phyloP scores from a whole-genome alignment of 2,113 vertebrate genomes.

The Hoplias malabaricus region DNA sequence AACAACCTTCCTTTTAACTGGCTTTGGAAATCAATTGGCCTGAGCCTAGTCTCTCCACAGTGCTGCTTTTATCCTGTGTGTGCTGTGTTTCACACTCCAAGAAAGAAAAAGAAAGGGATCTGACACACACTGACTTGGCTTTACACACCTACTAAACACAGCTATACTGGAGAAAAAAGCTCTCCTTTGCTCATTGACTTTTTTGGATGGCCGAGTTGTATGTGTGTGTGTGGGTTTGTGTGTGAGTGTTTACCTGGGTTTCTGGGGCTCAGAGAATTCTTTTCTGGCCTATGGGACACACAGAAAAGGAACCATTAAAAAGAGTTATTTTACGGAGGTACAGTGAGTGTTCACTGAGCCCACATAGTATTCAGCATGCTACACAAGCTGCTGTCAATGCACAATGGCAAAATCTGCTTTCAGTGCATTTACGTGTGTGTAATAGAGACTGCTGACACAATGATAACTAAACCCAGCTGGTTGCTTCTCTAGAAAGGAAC shows the following conservation, averaged over 20 bases:
- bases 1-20: not conserved
- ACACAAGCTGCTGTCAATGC: too few relatives aligned
- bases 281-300: conserved; percentile 42
- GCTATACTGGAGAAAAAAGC: not conserved
- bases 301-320: not conserved
- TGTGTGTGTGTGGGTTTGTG: not conserved
- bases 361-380: not conserved
- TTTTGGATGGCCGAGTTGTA: not conserved
- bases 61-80: conserved; percentile 2
- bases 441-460: not conserved
- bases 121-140: not conserved
- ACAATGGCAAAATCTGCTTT: not conserved
- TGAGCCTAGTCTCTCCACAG: not conserved
- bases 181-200: not conserved
- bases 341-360: not conserved
- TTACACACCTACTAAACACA: conserved; percentile 6
- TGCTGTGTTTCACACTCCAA: not conserved
- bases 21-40: conserved; percentile 4
- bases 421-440: not conserved
- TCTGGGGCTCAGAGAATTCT: conserved; percentile 25
- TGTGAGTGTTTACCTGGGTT: conserved; percentile 43
- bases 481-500: conserved; percentile 9
- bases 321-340: not conserved
- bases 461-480: conserved; percentile 1
- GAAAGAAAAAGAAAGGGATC: conserved; percentile 8